Percentiles rank a stretch among this genome's conserved stretches.
Evolutionary conservation across 2,113 vertebrate species (phyloP).

Genomic region (Pelmatolapia mariae): DNA sequence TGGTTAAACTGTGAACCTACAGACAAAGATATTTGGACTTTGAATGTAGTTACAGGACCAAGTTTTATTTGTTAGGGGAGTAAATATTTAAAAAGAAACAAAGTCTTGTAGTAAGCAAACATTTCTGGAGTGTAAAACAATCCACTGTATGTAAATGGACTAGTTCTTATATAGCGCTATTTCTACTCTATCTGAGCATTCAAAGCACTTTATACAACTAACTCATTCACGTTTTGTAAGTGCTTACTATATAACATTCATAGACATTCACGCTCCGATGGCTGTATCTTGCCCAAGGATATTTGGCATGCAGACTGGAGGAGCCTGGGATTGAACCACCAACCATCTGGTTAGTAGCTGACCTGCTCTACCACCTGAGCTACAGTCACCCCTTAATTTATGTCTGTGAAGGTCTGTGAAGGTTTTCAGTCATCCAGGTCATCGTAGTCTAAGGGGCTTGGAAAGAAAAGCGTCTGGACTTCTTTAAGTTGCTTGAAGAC

Average conservation of each 20-base stretch:
- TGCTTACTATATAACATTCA: not conserved
- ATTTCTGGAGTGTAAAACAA: not conserved
- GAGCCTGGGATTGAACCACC: not conserved
- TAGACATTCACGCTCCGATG: not conserved
- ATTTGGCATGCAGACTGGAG: not conserved
- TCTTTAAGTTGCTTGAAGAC: not conserved
- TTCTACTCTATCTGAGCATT: not conserved
- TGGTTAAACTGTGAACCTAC: slow-evolving; percentile 4
- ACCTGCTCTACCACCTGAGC: too few relatives aligned
- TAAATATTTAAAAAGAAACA: not conserved
- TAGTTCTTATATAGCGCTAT: not conserved
- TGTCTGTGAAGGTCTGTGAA: not conserved
- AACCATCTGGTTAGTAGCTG: not conserved
- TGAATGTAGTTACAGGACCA: not conserved
- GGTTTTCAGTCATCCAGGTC: not conserved
- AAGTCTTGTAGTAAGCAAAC: not conserved
- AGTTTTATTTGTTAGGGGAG: not conserved
- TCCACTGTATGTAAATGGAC: too few relatives aligned
- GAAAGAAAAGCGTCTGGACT: not conserved
- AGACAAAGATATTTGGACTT: not conserved
- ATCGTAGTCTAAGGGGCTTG: not conserved
- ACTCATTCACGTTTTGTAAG: not conserved
- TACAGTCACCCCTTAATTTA: not conserved
- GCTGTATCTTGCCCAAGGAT: not conserved
- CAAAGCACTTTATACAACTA: not conserved